These are phyloP conservation scores for Sardinella longiceps DNA, from an alignment of 2,797 vertebrate genomes.

Conservation along the genomic window DNA sequence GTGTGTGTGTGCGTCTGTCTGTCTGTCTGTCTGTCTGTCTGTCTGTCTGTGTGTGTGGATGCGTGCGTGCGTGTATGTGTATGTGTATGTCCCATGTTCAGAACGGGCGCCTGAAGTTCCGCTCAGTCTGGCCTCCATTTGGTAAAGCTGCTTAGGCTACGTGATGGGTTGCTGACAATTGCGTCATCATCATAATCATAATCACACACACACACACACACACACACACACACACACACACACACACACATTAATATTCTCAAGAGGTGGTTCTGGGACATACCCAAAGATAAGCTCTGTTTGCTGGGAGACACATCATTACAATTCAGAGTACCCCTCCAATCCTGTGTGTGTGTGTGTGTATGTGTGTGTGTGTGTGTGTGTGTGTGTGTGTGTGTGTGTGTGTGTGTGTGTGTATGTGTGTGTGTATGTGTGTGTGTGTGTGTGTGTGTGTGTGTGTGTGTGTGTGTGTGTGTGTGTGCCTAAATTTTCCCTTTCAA, in stretches of 20 bases:
- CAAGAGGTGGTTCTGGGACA: neutral
- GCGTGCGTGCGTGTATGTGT: neutral
- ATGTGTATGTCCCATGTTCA: too few relatives aligned
- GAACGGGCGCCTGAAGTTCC: conserved; percentile 48
- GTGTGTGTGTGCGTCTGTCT: neutral
- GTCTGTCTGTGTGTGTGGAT: neutral
- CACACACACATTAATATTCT: conserved; percentile 3
- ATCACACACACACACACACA: conserved; percentile 29
- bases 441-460: neutral
- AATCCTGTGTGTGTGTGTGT: neutral
- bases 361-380: conserved; percentile 2
- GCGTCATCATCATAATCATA: conserved; percentile 69
- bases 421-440: neutral
- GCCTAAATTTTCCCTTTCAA: neutral
- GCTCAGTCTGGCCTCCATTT: conserved; percentile 60
- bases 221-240: conserved; percentile 23
- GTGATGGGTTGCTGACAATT: conserved; percentile 71
- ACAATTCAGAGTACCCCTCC: neutral
- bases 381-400: neutral
- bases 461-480: neutral
- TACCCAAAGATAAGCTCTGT: neutral
- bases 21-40: neutral
- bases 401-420: neutral
- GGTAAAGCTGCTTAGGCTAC: conserved; percentile 71
- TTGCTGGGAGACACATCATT: neutral